Evolutionary conservation across 2,888 invertebrate genomes (phyloP), one percentile per base, ranked within the genome.

Genomic region (Synanthedon formicaeformis): DNA sequence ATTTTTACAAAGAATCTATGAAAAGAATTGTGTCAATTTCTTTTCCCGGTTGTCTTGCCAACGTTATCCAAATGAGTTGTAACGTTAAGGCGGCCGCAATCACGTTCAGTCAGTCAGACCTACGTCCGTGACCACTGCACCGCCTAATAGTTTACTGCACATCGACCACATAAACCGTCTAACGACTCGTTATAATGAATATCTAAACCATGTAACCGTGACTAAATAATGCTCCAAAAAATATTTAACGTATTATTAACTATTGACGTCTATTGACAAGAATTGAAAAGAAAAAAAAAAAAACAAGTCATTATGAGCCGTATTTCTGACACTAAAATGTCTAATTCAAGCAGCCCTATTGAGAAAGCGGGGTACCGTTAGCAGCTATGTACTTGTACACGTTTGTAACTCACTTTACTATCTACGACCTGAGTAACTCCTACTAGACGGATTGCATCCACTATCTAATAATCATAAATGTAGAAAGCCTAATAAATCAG

Each of bases 341-440:
- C 64, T 69, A 71, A 74, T 74, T 74, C 72, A 69, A 72, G 73
- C 69, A 70, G 64, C 61, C 66, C 63, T 64, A 67, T 66, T 62
- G 64, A 64, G 58, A 64, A 51, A 53, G 60, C 57, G 57, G 58
- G 56, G 61, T 65, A 60, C 71, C 67, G 67, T 73, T 71, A 72
- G 60, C 56, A 62, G 64, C 61, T 60, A 60, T 57, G 57, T 60
- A 57, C 59, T 60, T 57, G 57, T 60, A 57, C 59, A 50, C 40
- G 51, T 50, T 50, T 40, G 14, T 53, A 40, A 48, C 10, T 14
- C 48, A n/a, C 11, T 50, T 16, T 51, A 51, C 8, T 45, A 45
- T n/a, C 34, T 34, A 34, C 34, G 10, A 34, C 2, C 34, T 8
- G 34, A 34, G 45, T 45, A 45, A n/a, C 45, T 6, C 13, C 45